Evolutionary conservation across 1,140 invertebrate species (phyloP).

Genomic region (Carcinoscorpius rotundicauda): DNA sequence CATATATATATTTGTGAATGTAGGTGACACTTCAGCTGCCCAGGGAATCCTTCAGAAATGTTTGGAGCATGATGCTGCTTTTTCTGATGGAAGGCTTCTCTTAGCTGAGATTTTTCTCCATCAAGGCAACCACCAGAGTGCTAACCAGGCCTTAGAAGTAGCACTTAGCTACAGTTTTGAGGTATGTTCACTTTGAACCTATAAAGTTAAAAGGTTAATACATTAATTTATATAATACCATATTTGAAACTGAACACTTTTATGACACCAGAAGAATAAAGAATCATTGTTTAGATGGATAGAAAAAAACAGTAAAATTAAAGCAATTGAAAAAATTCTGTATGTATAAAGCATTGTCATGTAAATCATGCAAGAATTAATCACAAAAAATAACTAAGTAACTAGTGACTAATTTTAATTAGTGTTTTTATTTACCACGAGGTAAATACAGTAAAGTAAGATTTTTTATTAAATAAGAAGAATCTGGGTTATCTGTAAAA

Average conservation of each 20-base stretch:
- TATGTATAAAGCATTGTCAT: no score
- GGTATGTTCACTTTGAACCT: constrained; percentile 31
- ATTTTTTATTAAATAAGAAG: no score
- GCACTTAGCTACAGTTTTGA: constrained; percentile 84
- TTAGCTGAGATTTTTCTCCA: constrained; percentile 55
- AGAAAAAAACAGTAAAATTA: neutral
- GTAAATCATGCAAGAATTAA: no score
- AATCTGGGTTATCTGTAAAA: no score
- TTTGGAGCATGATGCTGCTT: constrained; percentile 57
- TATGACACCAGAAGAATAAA: no score
- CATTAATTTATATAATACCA: no score
- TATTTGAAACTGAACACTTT: no score
- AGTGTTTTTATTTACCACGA: no score
- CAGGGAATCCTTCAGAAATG: constrained; percentile 50
- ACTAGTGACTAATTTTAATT: no score
- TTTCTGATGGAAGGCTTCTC: constrained; percentile 68
- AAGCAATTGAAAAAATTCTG: no score
- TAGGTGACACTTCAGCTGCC: constrained; percentile 25
- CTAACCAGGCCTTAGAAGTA: constrained; percentile 70
- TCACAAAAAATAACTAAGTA: no score
- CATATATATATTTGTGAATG: neutral
- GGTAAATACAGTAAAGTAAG: no score
- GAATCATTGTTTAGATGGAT: neutral
- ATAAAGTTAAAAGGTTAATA: neutral
- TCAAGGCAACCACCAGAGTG: constrained; percentile 60